Base-by-base conservation (phyloP, 2,797 vertebrate genomes). In the Streptopelia turtur region DNA sequence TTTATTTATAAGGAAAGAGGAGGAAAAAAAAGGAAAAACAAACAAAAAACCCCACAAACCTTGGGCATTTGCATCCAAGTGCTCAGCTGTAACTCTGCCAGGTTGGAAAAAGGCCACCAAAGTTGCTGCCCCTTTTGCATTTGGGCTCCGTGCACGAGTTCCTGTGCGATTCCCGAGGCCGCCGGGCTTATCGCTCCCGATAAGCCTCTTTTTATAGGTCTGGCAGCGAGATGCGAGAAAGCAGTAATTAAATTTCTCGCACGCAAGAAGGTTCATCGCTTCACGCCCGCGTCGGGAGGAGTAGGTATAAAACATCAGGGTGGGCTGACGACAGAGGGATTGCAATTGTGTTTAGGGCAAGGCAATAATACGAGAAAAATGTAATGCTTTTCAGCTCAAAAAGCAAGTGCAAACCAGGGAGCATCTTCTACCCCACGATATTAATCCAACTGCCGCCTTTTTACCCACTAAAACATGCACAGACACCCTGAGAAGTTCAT, bases 161-260 rank as follows among this genome's bases (percentile, higher is more conserved):
- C 30, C 3, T 1, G 80, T 37, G 52, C 2, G 5, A 45, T 69
- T 63, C 41, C 81, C 23, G 1, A 10, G 30, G 33, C 57, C 8
- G 23, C 47, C 6, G 28, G 28, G 45, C 59, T 37, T 39, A 56
- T 87, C 90, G 0, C 37, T 87, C 77, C 72, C 0, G 43, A 82
- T 59, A 92, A 95, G 77, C 69, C 69, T 71, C 60, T 69, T 90
- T 72, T 89, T 45, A 39, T 39, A 39, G 85, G 66, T 23, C 74
- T 77, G 90, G 69, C 87, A 60, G 24, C 1, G 4, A 89, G 64
- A 43, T 12, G 53, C 41, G 74, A 78, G 83, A 43, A 87, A 94
- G 90, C 43, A 55, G 71, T 76, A 72, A 87, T 89, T 88, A 71
- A 35, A 64, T 81, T 93, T 86, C 13, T 83, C 88, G 83, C 52